Base-by-base conservation (phyloP, 2,113 vertebrate genomes). In the Leptobrachium ailaonicum region DNA sequence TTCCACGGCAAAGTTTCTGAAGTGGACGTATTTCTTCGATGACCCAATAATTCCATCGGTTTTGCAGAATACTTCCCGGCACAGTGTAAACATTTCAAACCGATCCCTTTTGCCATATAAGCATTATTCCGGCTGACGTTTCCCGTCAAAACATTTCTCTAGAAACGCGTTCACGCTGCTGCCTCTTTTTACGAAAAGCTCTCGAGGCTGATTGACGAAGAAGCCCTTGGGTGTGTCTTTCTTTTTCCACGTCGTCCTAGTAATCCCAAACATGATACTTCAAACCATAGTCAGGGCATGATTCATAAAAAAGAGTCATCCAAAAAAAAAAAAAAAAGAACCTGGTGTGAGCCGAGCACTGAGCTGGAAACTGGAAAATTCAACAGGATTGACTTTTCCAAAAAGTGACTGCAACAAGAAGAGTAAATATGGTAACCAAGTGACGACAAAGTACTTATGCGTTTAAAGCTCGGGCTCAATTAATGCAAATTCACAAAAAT, bases 221-320 rank as follows among this genome's bases (percentile, higher is more conserved):
- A 64, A 71, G 66, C 44, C 6, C 7, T 11, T 42, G 77, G 58
- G 77, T 79, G 77, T 72, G 58, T 66, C 58, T n/a, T 62, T 50
- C 2, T 32, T 41, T 79, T 79, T 79, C 67, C 69, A 62, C 40
- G 14, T 60, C 20, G 42, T 45, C 66, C 20, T 68, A 10, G 63
- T 70, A 14, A 77, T 69, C 76, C 32, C 14, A 13, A 20, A 32
- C 62, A 13, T 43, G 6, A 54, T 66, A 43, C 44, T 54, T 53
- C 7, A 43, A 42, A 54, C 6, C 20, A 54, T 56, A 47, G 67
- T 58, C 66, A 40, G 11, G 56, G 44, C 54, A 32, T 79, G 77
- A 79, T 41, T 79, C 77, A 79, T 72, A 43, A 43, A 41, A 12
- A 50, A 66, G 42, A 32, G 20, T 32, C 20, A 32, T 32, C 20